Percentiles rank a stretch among this genome's conserved stretches.
phyloP scores from a whole-genome alignment of 2,797 vertebrate species.

The Cynodonichthys magdalenae region DNA sequence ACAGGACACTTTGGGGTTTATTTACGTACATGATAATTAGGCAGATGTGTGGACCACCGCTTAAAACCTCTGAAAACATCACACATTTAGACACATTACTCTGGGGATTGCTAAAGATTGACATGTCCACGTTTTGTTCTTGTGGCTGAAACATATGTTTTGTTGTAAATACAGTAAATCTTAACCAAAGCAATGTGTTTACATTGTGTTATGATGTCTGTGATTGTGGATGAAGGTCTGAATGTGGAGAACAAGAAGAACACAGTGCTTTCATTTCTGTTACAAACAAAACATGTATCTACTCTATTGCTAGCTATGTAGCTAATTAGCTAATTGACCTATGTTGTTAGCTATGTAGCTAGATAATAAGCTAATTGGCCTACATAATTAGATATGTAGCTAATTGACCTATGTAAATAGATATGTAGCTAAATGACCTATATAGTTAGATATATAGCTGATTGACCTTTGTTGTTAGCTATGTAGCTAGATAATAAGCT shows the following conservation, averaged over 20 bases:
- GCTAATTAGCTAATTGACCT: too few species aligned
- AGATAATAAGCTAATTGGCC: not conserved
- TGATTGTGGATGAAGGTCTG: constrained; percentile 32
- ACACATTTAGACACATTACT: constrained; percentile 15
- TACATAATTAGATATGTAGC: not conserved
- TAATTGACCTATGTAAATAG: too few species aligned
- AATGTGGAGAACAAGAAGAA: constrained; percentile 2
- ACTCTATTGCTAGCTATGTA: not conserved
- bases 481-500: too few species aligned
- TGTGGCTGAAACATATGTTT: constrained; percentile 45
- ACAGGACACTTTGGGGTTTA: constrained; percentile 42
- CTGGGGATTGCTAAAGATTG: constrained; percentile 23
- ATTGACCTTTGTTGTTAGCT: too few species aligned
- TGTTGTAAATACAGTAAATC: constrained; percentile 12
- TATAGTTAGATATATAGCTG: too few species aligned
- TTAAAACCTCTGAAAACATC: constrained; percentile 25
- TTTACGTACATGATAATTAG: constrained; percentile 43
- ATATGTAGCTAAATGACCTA: too few species aligned
- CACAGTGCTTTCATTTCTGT: constrained; percentile 5
- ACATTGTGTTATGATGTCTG: constrained; percentile 9
- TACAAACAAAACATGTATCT: constrained; percentile 13
- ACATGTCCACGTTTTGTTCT: constrained; percentile 23
- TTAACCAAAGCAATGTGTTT: constrained; percentile 31
- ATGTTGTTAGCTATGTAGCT: not conserved
- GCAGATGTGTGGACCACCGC: constrained; percentile 27